These are phyloP conservation scores for Oasisia sp. DNA, from an alignment of 2,888 invertebrate genomes.

Conservation along the genomic window DNA sequence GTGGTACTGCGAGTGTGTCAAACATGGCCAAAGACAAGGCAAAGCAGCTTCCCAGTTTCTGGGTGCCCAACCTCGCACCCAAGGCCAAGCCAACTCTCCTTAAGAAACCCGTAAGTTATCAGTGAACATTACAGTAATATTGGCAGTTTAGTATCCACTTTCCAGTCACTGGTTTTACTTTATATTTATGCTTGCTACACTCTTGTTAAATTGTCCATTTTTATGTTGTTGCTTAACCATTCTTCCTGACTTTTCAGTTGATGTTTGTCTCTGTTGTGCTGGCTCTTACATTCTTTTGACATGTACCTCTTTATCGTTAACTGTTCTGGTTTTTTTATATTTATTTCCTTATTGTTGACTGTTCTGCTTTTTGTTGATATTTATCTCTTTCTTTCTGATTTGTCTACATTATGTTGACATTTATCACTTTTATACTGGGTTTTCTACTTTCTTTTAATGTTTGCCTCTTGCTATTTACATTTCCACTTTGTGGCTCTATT, in stretches of 20 bases:
- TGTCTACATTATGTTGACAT: background rate
- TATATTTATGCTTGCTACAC: no score
- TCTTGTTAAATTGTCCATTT: no score
- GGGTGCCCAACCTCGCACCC: slow-evolving; percentile 94
- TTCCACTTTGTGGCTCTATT: no score
- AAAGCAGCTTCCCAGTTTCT: slow-evolving; percentile 90
- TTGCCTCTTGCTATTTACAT: no score
- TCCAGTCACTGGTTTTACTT: no score
- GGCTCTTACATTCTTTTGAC: no score
- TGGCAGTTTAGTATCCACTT: background rate
- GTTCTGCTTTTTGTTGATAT: background rate
- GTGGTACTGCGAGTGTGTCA: slow-evolving; percentile 70
- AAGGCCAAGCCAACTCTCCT: slow-evolving; percentile 79
- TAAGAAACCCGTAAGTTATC: slow-evolving; percentile 73
- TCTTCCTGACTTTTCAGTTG: no score
- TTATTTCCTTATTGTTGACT: background rate
- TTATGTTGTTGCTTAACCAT: no score
- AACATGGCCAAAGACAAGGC: slow-evolving; percentile 83
- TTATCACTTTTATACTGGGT: background rate
- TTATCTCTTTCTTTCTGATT: background rate
- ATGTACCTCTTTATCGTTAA: no score
- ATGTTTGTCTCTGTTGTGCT: no score
- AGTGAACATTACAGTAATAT: background rate
- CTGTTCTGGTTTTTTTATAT: no score
- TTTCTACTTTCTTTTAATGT: background rate